These are phyloP conservation scores for Leptopilina syphax DNA, from an alignment of 2,888 invertebrate genomes.

Conservation along the genomic window DNA sequence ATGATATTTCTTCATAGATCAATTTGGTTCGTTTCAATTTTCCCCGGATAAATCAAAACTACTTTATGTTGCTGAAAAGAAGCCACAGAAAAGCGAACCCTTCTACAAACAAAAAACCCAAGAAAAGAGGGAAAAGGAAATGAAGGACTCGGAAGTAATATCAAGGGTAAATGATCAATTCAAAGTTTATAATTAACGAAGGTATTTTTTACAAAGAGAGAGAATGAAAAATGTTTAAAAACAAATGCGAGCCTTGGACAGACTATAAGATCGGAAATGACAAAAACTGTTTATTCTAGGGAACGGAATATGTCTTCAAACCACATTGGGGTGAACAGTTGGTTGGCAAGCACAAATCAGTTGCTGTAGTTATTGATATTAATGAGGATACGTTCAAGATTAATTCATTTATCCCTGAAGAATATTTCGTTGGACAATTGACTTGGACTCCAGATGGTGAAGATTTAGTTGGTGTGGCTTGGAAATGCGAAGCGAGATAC, in stretches of 20 bases:
- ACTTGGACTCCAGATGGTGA: conserved; percentile 77
- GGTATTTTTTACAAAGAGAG: too few relatives aligned
- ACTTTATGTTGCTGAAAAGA: conserved; percentile 90
- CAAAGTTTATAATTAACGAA: too few relatives aligned
- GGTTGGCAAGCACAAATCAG: conserved; percentile 84
- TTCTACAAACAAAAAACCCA: conserved; percentile 83
- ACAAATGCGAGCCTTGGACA: too few relatives aligned
- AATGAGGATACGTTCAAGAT: conserved; percentile 80
- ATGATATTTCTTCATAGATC: conserved; percentile 76
- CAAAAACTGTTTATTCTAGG: conserved; percentile 76
- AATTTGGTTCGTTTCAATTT: conserved; percentile 85
- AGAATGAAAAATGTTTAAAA: too few relatives aligned
- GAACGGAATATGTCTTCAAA: conserved; percentile 84
- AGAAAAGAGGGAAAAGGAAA: conserved; percentile 74
- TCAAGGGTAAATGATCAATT: conserved; percentile 55
- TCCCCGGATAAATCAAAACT: conserved; percentile 84
- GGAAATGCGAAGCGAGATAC: conserved; percentile 82
- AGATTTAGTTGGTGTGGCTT: conserved; percentile 85
- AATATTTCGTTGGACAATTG: conserved; percentile 82
- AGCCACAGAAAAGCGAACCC: conserved; percentile 85
- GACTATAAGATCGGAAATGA: too few relatives aligned
- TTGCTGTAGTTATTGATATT: conserved; percentile 84
- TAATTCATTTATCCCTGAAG: conserved; percentile 80
- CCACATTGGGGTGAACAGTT: conserved; percentile 93
- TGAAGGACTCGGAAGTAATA: conserved; percentile 66